A percentile compares a stretch with the other conserved stretches of the same genome.
Conservation (phyloP, 2,888 invertebrate species). For the Amorpha juglandis region DNA sequence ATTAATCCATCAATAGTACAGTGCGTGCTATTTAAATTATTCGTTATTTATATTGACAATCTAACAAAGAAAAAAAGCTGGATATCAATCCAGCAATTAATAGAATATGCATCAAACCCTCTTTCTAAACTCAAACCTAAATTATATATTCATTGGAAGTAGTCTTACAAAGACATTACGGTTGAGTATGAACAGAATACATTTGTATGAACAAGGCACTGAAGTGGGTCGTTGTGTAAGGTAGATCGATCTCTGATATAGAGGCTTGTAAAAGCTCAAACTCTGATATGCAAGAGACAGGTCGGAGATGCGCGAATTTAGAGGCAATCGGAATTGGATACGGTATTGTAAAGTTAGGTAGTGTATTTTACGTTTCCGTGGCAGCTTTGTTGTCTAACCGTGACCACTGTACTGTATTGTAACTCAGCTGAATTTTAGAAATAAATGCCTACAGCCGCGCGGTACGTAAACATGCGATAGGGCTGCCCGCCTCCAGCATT, state of each 20-base stretch:
- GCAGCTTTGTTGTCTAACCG: no score
- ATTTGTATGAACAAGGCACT: slow-evolving; percentile 11
- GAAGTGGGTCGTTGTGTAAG: background rate
- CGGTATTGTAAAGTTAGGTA: no score
- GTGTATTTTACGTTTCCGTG: no score
- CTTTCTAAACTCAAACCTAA: background rate
- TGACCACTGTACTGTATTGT: no score
- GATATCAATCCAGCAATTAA: background rate
- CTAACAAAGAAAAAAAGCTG: no score
- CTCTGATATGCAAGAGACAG: slow-evolving; percentile 38
- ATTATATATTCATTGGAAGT: slow-evolving; percentile 14
- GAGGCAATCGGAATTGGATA: background rate
- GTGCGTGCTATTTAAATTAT: no score
- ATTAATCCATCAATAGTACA: no score
- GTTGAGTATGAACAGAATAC: background rate
- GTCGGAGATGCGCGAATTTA: background rate
- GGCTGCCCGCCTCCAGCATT: no score
- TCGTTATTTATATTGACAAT: no score
- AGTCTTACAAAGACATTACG: slow-evolving; percentile 13
- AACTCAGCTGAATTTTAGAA: no score
- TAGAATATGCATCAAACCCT: background rate
- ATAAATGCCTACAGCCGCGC: no score
- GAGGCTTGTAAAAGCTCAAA: slow-evolving; percentile 42
- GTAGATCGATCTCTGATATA: slow-evolving; percentile 40
- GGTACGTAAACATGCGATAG: no score